A percentile compares a stretch with the other conserved stretches of the same genome.
Conservation (phyloP, 2,888 invertebrate genomes). For the Ectemnius continuus region DNA sequence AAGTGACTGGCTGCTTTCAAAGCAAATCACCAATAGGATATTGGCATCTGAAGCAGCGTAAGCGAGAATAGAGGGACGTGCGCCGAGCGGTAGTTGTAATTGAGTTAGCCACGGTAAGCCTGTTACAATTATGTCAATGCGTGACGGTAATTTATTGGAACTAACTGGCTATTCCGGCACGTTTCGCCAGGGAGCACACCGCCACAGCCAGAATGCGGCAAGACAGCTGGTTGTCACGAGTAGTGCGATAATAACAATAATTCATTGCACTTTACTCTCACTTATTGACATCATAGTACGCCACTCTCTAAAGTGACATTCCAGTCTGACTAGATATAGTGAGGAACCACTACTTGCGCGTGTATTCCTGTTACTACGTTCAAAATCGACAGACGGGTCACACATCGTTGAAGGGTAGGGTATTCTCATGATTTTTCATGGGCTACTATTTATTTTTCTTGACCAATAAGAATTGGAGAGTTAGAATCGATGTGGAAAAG, state of each 20-base stretch:
- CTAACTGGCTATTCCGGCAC: constrained; percentile 26
- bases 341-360: no score
- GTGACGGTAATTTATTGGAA: constrained; percentile 44
- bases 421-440: no score
- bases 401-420: no score
- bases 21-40: neutral
- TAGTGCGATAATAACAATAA: constrained; percentile 48
- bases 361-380: no score
- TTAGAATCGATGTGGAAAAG: no score
- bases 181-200: constrained; percentile 34
- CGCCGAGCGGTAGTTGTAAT: constrained; percentile 20
- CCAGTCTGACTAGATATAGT: no score
- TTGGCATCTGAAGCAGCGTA: no score
- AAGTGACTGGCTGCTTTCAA: constrained; percentile 3
- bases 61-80: no score
- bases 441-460: no score
- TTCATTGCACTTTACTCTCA: constrained; percentile 44
- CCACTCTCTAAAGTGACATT: no score
- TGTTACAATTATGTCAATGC: constrained; percentile 51
- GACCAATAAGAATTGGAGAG: no score
- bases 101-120: constrained; percentile 35
- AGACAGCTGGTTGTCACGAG: constrained; percentile 49
- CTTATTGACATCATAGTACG: constrained; percentile 1
- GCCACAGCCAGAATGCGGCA: constrained; percentile 43
- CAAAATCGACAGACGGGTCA: no score